Base-by-base conservation (phyloP, 2,888 invertebrate species). In the Platycnemis pennipes region DNA sequence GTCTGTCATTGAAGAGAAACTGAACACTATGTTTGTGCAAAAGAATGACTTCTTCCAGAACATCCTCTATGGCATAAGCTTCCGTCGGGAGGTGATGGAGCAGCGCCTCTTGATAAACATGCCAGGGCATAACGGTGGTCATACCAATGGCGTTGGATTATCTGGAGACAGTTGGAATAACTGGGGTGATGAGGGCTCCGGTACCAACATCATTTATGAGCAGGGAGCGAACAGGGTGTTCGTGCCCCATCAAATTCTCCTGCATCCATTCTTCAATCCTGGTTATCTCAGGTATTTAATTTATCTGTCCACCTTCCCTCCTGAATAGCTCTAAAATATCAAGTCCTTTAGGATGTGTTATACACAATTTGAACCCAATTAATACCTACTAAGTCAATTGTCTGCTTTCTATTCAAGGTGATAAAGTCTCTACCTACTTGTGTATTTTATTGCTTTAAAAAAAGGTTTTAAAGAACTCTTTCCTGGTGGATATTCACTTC, bases 41-140 rank as follows among this genome's bases (percentile, higher is more conserved):
- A 96, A 96, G 95, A 96, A 96, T 42, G 97, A 97, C 95, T 97
- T 97, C 95, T 97, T 97, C 95, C 96, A 96, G 94, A 97, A 97
- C 95, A 96, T 97, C 7, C 96, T 96, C 87, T 96, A 96, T 95
- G 96, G 97, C 0, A 96, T 97, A 85, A 95, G 95, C 2, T 97
- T 97, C 95, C 95, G 96, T 63, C 96, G 96, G 94, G 96, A 96
- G 94, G 95, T 96, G 49, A 96, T 96, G 94, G 96, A 97, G 95
- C 96, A 95, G 86, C 95, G 96, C 89, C 95, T 97, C 49, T 95
- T 95, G 4, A 95, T 96, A 77, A 96, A 96, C 42, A 95, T 96
- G 26, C 96, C 96, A 42, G 96, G 97, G 94, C 96, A 96, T 94
- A 96, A 77, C 37, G 37, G 37, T 31, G 37, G 31, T 16, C 8